These are phyloP conservation scores for Globodera rostochiensis DNA, from an alignment of 1,140 invertebrate species.

Conservation along the genomic window DNA sequence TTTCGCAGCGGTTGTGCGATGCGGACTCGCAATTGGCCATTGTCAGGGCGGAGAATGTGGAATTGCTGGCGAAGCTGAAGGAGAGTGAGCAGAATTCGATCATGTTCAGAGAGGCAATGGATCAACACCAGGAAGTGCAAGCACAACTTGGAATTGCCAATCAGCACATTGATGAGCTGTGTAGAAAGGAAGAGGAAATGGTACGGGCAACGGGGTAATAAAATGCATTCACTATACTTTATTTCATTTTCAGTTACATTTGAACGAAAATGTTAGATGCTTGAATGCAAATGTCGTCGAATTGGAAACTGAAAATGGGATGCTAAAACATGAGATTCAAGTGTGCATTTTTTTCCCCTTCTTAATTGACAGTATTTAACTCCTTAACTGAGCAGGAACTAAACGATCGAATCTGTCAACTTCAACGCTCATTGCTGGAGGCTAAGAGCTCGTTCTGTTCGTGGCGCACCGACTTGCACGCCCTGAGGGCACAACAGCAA, in stretches of 20 bases:
- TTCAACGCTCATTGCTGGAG: neutral
- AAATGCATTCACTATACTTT: neutral
- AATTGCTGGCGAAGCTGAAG: slow-evolving; percentile 4
- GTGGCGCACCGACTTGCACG: neutral
- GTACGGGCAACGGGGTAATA: neutral
- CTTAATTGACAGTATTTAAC: too few relatives aligned
- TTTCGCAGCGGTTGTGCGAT: slow-evolving; percentile 25
- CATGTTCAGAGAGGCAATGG: slow-evolving; percentile 14
- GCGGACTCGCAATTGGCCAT: neutral
- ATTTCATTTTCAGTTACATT: neutral
- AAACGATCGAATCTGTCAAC: neutral
- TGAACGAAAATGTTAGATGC: neutral
- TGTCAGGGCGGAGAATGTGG: slow-evolving; percentile 19
- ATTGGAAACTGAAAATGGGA: neutral
- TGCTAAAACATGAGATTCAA: neutral
- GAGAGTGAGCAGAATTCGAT: slow-evolving; percentile 11
- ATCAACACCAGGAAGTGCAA: slow-evolving; percentile 29
- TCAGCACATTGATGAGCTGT: neutral
- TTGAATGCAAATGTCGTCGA: neutral
- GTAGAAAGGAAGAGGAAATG: neutral
- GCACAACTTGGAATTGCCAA: neutral
- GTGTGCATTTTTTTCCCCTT: neutral
- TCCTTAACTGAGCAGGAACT: neutral
- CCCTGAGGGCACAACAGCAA: neutral
- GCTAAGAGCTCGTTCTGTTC: neutral